These are phyloP conservation scores for Malacosoma neustria DNA, from an alignment of 2,888 invertebrate species.

Conservation along the genomic window DNA sequence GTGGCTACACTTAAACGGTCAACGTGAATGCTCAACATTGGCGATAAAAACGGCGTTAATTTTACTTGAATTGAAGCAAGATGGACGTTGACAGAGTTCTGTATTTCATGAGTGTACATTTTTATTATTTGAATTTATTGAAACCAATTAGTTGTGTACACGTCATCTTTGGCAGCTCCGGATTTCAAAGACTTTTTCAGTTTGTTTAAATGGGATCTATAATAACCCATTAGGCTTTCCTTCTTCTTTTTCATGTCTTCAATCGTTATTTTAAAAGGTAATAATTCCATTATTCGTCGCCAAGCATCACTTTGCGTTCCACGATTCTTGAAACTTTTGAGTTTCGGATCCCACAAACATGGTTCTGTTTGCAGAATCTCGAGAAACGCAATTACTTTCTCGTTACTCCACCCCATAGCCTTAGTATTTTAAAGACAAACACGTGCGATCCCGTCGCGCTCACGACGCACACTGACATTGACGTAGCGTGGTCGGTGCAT, in stretches of 20 bases:
- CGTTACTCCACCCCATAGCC: slow-evolving; percentile 7
- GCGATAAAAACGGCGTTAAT: not conserved
- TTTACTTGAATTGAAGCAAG: not conserved
- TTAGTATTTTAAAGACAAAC: slow-evolving; percentile 2
- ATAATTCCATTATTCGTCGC: not conserved
- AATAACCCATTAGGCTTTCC: slow-evolving; percentile 34
- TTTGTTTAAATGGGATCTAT: slow-evolving; percentile 5
- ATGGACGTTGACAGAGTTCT: too few species aligned
- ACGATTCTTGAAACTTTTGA: slow-evolving; percentile 1
- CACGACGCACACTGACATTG: slow-evolving; percentile 1
- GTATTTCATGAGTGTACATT: too few species aligned
- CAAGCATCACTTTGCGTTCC: slow-evolving; percentile 1
- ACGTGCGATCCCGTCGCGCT: slow-evolving; percentile 3
- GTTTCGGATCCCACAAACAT: slow-evolving; percentile 9
- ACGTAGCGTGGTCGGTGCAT: slow-evolving; percentile 1
- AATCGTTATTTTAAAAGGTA: not conserved
- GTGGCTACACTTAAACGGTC: not conserved
- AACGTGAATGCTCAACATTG: not conserved
- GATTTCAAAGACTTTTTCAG: slow-evolving; percentile 2
- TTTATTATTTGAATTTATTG: too few species aligned
- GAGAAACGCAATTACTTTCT: slow-evolving; percentile 8
- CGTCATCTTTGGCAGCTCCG: not conserved
- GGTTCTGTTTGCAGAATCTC: slow-evolving; percentile 10
- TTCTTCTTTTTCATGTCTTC: slow-evolving; percentile 2
- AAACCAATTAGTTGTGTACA: slow-evolving; percentile 4